These are phyloP conservation scores for Sebastes fasciatus DNA, from an alignment of 2,113 vertebrate genomes.

Conservation along the genomic window DNA sequence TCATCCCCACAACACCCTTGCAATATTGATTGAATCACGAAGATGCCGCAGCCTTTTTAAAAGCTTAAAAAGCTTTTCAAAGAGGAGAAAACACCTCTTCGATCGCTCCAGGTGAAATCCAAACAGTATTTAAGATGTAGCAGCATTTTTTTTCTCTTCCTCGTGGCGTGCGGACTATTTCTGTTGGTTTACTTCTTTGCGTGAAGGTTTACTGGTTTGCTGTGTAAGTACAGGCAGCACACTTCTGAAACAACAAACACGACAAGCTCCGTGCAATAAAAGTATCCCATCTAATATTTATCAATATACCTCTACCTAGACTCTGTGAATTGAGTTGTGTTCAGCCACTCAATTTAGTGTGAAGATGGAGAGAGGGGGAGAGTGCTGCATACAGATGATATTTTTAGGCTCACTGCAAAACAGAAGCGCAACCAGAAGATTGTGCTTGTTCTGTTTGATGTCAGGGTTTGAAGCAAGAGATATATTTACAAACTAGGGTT, in stretches of 20 bases:
- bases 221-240: conserved; percentile 58
- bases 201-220: conserved; percentile 30
- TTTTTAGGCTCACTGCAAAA: conserved; percentile 62
- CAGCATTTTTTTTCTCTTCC: not conserved
- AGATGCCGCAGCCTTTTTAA: conserved; percentile 61
- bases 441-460: conserved; percentile 6
- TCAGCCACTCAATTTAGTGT: conserved; percentile 73
- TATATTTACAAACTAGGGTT: not conserved
- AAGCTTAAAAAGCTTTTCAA: conserved; percentile 68
- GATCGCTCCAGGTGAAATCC: conserved; percentile 74
- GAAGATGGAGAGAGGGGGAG: conserved; percentile 44
- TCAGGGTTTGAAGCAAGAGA: not conserved
- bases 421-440: conserved; percentile 9
- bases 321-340: conserved; percentile 61
- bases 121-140: conserved; percentile 25
- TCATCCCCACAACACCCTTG: conserved; percentile 69
- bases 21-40: conserved; percentile 79
- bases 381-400: conserved; percentile 54
- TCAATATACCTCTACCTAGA: conserved; percentile 60
- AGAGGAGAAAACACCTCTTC: conserved; percentile 60
- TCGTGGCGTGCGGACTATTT: conserved; percentile 1
- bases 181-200: conserved; percentile 15
- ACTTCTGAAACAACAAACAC: conserved; percentile 70
- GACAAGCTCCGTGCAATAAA: conserved; percentile 78
- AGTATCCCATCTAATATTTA: conserved; percentile 85